These are phyloP conservation scores for Eremobia ochroleuca DNA, from an alignment of 2,888 invertebrate species.

Conservation along the genomic window DNA sequence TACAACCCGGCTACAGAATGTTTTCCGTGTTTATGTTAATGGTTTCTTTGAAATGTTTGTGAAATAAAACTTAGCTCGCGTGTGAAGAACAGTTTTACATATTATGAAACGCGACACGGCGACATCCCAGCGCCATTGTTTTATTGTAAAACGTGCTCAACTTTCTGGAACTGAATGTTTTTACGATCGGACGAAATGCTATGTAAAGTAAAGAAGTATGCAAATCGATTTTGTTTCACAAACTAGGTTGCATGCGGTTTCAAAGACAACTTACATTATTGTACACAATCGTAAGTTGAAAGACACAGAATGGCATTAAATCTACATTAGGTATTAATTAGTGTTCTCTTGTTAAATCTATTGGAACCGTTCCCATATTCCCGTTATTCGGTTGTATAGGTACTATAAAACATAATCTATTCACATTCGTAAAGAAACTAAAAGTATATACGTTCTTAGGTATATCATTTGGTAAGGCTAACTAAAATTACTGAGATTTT, in stretches of 20 bases:
- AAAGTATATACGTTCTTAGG: conserved; percentile 45
- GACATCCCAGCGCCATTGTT: conserved; percentile 53
- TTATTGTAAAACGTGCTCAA: conserved; percentile 41
- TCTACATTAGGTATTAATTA: conserved; percentile 23
- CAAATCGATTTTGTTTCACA: conserved; percentile 5
- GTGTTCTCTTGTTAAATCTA: conserved; percentile 13
- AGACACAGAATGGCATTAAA: conserved; percentile 49
- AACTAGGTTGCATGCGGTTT: conserved; percentile 1
- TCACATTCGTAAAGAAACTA: conserved; percentile 45
- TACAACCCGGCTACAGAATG: conserved; percentile 12
- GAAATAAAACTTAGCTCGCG: conserved; percentile 65
- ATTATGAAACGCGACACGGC: conserved; percentile 66
- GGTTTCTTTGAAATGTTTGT: conserved; percentile 66
- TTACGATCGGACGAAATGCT: conserved; percentile 23
- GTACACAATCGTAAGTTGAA: conserved; percentile 13
- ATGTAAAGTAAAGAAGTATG: conserved; percentile 5
- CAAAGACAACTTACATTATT: conserved; percentile 6
- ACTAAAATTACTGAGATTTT: conserved; percentile 58
- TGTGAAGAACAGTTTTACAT: conserved; percentile 70
- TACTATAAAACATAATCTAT: conserved; percentile 39
- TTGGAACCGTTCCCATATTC: conserved; percentile 40
- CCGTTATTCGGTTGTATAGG: conserved; percentile 35
- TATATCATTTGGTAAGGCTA: conserved; percentile 56
- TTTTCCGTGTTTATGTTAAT: conserved; percentile 70
- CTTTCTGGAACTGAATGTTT: conserved; percentile 39